phyloP scores from a whole-genome alignment of 1,140 invertebrate genomes.

The Bombus picipes region DNA sequence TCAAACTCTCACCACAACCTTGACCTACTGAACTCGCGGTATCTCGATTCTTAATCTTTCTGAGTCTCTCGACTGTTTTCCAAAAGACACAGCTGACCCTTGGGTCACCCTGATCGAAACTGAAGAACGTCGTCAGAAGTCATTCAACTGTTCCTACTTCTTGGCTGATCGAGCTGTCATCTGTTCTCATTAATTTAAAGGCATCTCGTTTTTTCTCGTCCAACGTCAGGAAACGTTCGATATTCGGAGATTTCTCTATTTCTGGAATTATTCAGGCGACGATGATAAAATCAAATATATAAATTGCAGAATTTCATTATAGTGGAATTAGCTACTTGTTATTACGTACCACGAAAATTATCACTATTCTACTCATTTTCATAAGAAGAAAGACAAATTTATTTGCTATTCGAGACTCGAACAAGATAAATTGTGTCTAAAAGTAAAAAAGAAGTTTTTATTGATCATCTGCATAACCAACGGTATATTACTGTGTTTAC shows the following conservation, averaged over 20 bases:
- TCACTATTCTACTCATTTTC: background rate
- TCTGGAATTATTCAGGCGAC: background rate
- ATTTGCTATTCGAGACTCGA: background rate
- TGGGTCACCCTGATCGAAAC: too few relatives aligned
- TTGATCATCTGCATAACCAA: background rate
- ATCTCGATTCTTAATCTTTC: conserved; percentile 49
- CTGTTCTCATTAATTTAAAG: background rate
- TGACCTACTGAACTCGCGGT: conserved; percentile 67
- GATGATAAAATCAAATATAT: background rate
- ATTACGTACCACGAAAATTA: background rate
- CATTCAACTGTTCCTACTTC: background rate
- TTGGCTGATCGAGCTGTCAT: background rate
- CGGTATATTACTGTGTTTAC: background rate
- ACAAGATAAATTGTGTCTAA: background rate
- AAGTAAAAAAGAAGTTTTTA: background rate
- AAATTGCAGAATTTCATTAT: background rate
- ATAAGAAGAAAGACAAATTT: background rate
- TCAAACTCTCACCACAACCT: conserved; percentile 70
- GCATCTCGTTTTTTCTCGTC: background rate
- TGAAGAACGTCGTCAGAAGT: too few relatives aligned
- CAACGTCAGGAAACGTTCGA: background rate
- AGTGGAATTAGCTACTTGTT: too few relatives aligned
- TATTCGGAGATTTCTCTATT: background rate
- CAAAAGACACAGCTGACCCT: background rate
- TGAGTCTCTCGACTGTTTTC: conserved; percentile 35